These are phyloP conservation scores for Xylocampa areola DNA, from an alignment of 2,888 invertebrate genomes.

Conservation along the genomic window DNA sequence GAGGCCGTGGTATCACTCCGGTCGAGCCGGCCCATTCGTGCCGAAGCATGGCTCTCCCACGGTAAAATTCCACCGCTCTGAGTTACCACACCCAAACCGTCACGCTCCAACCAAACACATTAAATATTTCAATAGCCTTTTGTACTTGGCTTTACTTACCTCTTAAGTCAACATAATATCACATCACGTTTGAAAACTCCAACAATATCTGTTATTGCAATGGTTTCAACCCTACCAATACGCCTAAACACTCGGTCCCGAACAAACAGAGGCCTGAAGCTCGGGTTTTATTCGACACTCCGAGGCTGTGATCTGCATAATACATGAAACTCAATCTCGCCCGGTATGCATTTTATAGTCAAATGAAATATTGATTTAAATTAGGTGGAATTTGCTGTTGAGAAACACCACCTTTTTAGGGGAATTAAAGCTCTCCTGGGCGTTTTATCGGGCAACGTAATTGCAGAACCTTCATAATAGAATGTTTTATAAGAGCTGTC, in stretches of 20 bases:
- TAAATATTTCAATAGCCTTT: too few species aligned
- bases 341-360: constrained; percentile 34
- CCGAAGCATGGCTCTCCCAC: too few species aligned
- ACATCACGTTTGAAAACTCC: not conserved
- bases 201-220: constrained; percentile 38
- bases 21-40: too few species aligned
- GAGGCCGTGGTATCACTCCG: too few species aligned
- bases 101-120: too few species aligned
- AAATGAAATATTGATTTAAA: constrained; percentile 52
- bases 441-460: too few species aligned
- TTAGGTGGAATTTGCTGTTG: constrained; percentile 5
- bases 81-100: too few species aligned
- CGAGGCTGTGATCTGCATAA: constrained; percentile 54
- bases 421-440: not conserved
- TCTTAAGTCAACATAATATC: not conserved
- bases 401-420: not conserved
- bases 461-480: too few species aligned
- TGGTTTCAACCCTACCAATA: constrained; percentile 5
- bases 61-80: too few species aligned
- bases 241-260: constrained; percentile 57
- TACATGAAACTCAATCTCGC: constrained; percentile 49
- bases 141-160: too few species aligned
- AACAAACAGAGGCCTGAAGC: constrained; percentile 48
- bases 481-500: too few species aligned
- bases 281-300: constrained; percentile 42